Evolutionary conservation across 2,797 vertebrate genomes (phyloP).

Genomic region (Lithobates sylvaticus): DNA sequence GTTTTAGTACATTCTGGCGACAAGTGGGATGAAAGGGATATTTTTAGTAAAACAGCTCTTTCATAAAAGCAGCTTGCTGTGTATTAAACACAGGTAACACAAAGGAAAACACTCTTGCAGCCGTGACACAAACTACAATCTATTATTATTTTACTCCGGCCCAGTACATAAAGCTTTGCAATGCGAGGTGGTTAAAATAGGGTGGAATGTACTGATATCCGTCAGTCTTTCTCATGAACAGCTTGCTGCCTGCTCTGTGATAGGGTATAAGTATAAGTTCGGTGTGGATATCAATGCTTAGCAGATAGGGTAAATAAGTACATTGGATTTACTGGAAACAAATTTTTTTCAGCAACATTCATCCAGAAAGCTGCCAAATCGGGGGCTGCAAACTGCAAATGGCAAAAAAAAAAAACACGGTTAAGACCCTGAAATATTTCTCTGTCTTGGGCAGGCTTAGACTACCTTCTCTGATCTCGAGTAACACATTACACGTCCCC

Average conservation of each 20-base stretch:
- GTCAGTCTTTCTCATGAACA: slow-evolving; percentile 51
- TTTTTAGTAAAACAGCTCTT: slow-evolving; percentile 55
- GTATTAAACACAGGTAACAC: slow-evolving; percentile 45
- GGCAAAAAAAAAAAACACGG: background rate
- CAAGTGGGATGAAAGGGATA: slow-evolving; percentile 56
- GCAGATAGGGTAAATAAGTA: slow-evolving; percentile 50
- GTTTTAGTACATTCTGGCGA: slow-evolving; percentile 52
- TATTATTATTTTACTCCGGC: slow-evolving; percentile 57
- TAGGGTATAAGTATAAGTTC: slow-evolving; percentile 50
- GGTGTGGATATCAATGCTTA: slow-evolving; percentile 46
- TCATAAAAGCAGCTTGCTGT: slow-evolving; percentile 53
- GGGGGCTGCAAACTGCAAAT: slow-evolving; percentile 20
- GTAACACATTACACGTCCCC: slow-evolving; percentile 27
- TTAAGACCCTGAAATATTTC: background rate
- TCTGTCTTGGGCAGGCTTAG: background rate
- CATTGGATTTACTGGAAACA: slow-evolving; percentile 29
- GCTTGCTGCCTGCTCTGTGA: slow-evolving; percentile 35
- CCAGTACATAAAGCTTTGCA: slow-evolving; percentile 48
- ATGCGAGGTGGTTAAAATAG: slow-evolving; percentile 27
- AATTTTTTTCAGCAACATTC: slow-evolving; percentile 13
- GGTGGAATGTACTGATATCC: slow-evolving; percentile 48
- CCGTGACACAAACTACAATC: slow-evolving; percentile 50
- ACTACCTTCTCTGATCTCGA: background rate
- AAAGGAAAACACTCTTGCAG: slow-evolving; percentile 54
- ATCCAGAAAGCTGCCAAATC: slow-evolving; percentile 30